Evolutionary conservation across 2,888 invertebrate genomes (phyloP), one percentile per base, ranked within the genome.

Genomic region (Epistrophe eligans): DNA sequence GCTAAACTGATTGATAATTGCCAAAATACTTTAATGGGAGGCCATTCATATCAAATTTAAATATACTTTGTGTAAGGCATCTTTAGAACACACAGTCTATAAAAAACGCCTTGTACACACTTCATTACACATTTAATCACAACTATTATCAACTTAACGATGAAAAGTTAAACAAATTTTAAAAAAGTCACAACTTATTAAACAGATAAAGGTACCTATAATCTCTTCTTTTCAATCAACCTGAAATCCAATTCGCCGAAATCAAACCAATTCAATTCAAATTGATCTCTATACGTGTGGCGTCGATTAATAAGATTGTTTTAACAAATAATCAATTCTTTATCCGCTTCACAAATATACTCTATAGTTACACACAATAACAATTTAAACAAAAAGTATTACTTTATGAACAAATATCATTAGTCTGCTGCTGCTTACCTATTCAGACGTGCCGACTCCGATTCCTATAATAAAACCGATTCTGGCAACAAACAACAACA

Each of bases 311-410:
- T 73, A 24, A 52, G 57, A 43, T 73, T 45, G 72, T 62, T 58
- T 62, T 57, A 62, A 71, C n/a, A 17, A 48, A 40, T 40, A 72
- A 80, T 76, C 52, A 76, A 58, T 62, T 64, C 10, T 35, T 9
- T 48, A 32, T 55, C 66, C 45, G 17, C 66, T 64, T 66, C 10
- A 60, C 43, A 13, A 35, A n/a, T 72, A 43, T 35, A 66, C 45
- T 24, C 24, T 24, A 24, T 24, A n/a, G n/a, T n/a, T n/a, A n/a
- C n/a, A 70, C 32, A 50, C 72, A 55, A 77, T 48, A 43, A 50
- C 45, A 73, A 77, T 57, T 64, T 71, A 66, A 76, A 79, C 55
- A 79, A 72, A 84, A 77, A 60, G 55, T 81, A 81, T 72, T 77
- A 50, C 19, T 67, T 67, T 67, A 67, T 67, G 32, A 77, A 84